Conservation (phyloP, 2,888 invertebrate genomes). For the Hyposoter dolosus region DNA sequence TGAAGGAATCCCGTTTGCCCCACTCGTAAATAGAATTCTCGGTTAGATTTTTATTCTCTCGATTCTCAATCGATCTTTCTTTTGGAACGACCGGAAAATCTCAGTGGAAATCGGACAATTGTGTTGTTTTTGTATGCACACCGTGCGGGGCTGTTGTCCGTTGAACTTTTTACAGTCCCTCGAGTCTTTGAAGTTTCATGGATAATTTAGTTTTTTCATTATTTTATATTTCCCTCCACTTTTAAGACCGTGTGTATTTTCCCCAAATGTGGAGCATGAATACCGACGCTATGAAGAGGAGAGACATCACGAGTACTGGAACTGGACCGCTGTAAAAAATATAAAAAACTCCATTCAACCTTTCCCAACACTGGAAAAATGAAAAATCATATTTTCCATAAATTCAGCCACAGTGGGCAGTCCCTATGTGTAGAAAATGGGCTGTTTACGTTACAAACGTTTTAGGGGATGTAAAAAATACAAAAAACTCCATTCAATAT, state of each 20-base stretch:
- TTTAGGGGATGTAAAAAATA: constrained; percentile 85
- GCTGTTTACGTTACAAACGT: too few relatives aligned
- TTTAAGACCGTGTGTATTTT: constrained; percentile 95
- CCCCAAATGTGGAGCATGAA: constrained; percentile 99
- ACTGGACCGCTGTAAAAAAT: constrained; percentile 94
- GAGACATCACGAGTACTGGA: constrained; percentile 99
- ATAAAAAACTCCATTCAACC: background rate
- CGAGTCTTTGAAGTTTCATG: constrained; percentile 46
- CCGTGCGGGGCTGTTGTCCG: constrained; percentile 58
- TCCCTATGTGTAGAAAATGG: too few relatives aligned
- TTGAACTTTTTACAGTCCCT: constrained; percentile 64
- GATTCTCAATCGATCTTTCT: too few relatives aligned
- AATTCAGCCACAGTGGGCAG: too few relatives aligned
- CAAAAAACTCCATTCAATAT: background rate
- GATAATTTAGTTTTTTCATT: background rate
- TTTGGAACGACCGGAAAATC: constrained; percentile 34
- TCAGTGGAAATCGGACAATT: constrained; percentile 59
- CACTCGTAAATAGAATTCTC: constrained; percentile 10
- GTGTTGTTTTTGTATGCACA: constrained; percentile 59
- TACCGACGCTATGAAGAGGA: constrained; percentile 99
- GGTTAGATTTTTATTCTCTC: background rate
- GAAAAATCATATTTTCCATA: too few relatives aligned
- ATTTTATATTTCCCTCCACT: background rate
- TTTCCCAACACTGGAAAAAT: background rate
- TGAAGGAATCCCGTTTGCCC: constrained; percentile 37